Evolutionary conservation across 2,797 vertebrate genomes (phyloP).

Genomic region (Melanotaenia trifasciata): DNA sequence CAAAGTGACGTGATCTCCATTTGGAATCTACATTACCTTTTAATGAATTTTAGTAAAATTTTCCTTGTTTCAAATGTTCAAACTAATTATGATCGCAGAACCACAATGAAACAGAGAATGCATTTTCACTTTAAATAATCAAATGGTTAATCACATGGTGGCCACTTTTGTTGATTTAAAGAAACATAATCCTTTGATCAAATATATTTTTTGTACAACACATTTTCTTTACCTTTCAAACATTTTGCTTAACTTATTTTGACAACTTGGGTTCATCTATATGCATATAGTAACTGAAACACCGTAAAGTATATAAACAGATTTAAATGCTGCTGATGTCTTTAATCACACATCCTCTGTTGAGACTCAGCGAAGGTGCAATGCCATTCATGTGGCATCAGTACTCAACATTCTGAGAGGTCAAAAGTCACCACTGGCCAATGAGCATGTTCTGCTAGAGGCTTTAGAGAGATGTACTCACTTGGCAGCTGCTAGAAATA

Average conservation of each 20-base stretch:
- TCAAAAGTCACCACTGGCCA: constrained; percentile 51
- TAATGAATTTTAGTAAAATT: not conserved
- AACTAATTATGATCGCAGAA: not conserved
- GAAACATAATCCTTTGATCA: not conserved
- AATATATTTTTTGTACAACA: not conserved
- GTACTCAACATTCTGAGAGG: constrained; percentile 71
- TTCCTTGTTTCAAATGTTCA: not conserved
- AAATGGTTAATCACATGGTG: not conserved
- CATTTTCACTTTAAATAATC: not conserved
- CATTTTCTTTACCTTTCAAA: not conserved
- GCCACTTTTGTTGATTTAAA: not conserved
- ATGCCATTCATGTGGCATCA: constrained; percentile 30
- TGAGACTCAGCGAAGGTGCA: constrained; percentile 39
- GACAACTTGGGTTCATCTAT: not conserved
- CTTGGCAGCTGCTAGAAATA: not conserved
- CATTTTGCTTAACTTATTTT: not conserved
- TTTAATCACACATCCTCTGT: constrained; percentile 38
- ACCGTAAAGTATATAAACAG: not conserved
- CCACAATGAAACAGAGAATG: not conserved
- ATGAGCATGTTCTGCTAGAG: constrained; percentile 18
- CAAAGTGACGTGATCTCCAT: not conserved
- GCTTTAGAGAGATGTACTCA: constrained; percentile 10
- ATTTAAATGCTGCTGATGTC: constrained; percentile 16
- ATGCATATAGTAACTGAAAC: not conserved
- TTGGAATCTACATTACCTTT: not conserved